Conservation (phyloP, 2,113 vertebrate genomes). For the Chaetura pelagica region DNA sequence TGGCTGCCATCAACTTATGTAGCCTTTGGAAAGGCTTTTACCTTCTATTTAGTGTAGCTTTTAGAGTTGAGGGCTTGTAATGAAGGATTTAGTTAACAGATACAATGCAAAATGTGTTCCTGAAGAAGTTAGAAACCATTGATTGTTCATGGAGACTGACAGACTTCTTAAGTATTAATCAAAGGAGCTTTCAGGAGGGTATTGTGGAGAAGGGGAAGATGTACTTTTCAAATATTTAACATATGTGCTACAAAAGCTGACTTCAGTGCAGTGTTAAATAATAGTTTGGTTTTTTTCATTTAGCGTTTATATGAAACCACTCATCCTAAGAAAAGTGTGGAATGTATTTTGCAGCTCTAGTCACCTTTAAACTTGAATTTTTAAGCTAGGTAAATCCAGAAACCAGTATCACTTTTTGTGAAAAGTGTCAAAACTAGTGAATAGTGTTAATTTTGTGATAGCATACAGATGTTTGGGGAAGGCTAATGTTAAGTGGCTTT, state of each 20-base stretch:
- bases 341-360: neutral
- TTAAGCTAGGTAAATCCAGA: neutral
- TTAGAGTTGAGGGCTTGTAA: neutral
- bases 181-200: neutral
- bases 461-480: neutral
- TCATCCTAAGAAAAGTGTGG: neutral
- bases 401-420: neutral
- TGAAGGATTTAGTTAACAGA: neutral
- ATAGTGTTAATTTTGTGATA: neutral
- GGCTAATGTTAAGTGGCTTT: neutral
- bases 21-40: neutral
- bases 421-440: neutral
- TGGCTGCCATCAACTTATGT: neutral
- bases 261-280: neutral
- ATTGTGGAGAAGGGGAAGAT: neutral
- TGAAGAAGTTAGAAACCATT: neutral
- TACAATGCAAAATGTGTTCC: neutral
- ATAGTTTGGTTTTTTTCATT: neutral
- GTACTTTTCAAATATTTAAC: neutral
- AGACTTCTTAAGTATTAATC: neutral
- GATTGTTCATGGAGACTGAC: neutral
- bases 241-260: neutral
- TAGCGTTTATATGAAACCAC: neutral
- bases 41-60: neutral
- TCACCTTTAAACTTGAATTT: neutral